phyloP scores from a whole-genome alignment of 2,888 invertebrate genomes.

The Ophonus ardosiacus region DNA sequence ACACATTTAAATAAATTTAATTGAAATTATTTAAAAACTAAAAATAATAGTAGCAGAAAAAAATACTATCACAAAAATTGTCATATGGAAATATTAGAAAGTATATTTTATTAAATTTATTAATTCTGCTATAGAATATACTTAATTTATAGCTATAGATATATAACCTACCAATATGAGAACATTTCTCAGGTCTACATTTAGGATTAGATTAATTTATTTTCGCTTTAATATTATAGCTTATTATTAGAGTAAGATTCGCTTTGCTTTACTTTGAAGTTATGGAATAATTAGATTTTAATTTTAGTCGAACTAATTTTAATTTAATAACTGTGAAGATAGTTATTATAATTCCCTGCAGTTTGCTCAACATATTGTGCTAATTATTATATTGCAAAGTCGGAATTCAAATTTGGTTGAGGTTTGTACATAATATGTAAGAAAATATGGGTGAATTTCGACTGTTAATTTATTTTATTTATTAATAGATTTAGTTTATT shows the following conservation, averaged over 20 bases:
- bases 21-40: background rate
- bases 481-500: conserved; percentile 53
- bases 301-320: background rate
- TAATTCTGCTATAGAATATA: background rate
- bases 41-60: background rate
- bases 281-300: conserved; percentile 31
- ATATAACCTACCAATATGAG: conserved; percentile 13
- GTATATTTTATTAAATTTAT: background rate
- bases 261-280: conserved; percentile 28
- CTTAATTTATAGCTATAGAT: background rate
- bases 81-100: background rate
- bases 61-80: background rate
- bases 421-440: conserved; percentile 45
- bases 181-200: conserved; percentile 34
- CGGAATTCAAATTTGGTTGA: conserved; percentile 57
- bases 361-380: conserved; percentile 55
- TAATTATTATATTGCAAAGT: conserved; percentile 40
- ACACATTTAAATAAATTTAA: background rate
- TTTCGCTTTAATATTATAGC: background rate
- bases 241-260: background rate
- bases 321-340: conserved; percentile 31
- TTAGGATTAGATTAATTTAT: background rate
- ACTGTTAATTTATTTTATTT: conserved; percentile 49
- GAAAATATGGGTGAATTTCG: conserved; percentile 58
- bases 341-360: conserved; percentile 43